Percentiles rank a stretch among this genome's conserved stretches.
Conservation (phyloP, 1,140 invertebrate genomes). For the Rhagoletis pomonella region DNA sequence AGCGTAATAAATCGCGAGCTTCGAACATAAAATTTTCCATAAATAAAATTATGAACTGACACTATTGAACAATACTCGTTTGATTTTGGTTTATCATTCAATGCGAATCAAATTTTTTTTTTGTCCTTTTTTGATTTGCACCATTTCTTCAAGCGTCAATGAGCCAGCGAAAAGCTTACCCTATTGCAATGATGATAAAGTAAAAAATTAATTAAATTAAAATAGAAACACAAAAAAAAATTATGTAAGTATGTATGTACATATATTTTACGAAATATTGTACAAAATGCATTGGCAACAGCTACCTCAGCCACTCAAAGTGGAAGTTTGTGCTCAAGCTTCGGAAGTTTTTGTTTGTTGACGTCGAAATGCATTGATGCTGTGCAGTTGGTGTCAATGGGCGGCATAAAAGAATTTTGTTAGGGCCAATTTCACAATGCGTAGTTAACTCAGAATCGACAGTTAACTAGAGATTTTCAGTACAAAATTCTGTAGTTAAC, state of each 20-base stretch:
- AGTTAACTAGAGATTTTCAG: no score
- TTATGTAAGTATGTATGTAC: not conserved
- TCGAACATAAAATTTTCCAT: no score
- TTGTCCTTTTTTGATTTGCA: no score
- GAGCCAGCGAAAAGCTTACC: not conserved
- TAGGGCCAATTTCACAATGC: no score
- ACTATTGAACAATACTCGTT: no score
- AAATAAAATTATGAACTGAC: no score
- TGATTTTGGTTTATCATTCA: not conserved
- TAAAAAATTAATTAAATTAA: not conserved
- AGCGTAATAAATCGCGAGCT: no score
- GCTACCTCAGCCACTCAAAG: not conserved
- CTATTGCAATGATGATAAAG: conserved; percentile 8
- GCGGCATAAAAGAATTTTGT: not conserved
- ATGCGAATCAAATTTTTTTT: not conserved
- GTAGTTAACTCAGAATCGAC: no score
- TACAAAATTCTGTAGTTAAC: no score
- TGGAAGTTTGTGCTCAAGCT: not conserved
- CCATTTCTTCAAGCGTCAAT: not conserved
- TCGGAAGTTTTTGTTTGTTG: not conserved
- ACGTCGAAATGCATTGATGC: not conserved
- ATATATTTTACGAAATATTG: not conserved
- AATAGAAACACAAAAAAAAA: not conserved
- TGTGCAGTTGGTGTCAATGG: conserved; percentile 9
- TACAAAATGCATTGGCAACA: not conserved